Evolutionary conservation across 2,113 vertebrate genomes (phyloP), one percentile per base, ranked within the genome.

Genomic region (Taxidea taxus): DNA sequence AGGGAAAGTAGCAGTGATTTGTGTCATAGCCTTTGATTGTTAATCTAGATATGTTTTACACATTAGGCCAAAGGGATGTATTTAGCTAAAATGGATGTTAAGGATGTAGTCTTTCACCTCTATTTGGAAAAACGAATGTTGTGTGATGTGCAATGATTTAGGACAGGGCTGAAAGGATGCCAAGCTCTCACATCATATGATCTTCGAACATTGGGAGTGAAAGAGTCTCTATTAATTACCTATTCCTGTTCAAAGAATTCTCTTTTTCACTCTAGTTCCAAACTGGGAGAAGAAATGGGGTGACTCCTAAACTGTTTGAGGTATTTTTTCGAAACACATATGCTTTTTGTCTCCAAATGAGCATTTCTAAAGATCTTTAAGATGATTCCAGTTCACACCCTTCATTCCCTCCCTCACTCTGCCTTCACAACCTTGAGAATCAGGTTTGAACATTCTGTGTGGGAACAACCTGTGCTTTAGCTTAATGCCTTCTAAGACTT

Each of bases 111-210:
- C n/a, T 95, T 96, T 95, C 44, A 93, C 92, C 47, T 95, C 68
- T 97, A 34, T 94, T 92, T 96, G 42, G 49, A 90, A 95, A 98
- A 97, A 96, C 77, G 87, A 92, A 15, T 93, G 54, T 75, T 95
- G 23, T 54, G 56, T 3, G 78, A 82, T 86, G 25, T 60, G 9
- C 34, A 47, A 89, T 91, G 62, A 87, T 95, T 95, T 90, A 81
- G 68, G 75, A 93, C 54, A 62, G 49, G 58, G 37, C 54, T 94
- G 75, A 18, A 34, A 70, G 27, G 31, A 68, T 86, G 74, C 90
- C 80, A 93, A 34, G 11, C 37, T 83, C 97, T 21, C 74, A 39
- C 4, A 49, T 84, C 31, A 83, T 27, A 3, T 78, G 77, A 66
- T 37, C 37, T 74, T 89, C 4, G 0, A 88, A 54, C 62, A 39